These are phyloP conservation scores for Cladopsammia gracilis DNA, from an alignment of 64 coral and sea anemone species.

Conservation along the genomic window DNA sequence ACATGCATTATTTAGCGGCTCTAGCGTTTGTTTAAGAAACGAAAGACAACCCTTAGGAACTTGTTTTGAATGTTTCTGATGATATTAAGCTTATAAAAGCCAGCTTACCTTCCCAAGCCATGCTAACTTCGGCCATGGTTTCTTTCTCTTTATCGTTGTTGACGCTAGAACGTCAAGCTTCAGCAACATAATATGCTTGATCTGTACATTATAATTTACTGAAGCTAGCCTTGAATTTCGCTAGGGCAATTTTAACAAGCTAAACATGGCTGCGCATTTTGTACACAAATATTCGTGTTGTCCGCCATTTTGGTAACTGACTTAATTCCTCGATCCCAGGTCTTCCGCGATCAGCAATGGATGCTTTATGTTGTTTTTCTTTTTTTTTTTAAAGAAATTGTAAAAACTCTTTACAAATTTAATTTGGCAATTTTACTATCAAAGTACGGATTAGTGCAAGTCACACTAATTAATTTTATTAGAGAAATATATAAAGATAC, in stretches of 20 bases:
- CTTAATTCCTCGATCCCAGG: neutral
- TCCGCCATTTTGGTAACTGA: constrained; percentile 45
- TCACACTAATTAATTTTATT: no score
- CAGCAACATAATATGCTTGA: constrained; percentile 74
- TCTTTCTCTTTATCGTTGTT: constrained; percentile 96
- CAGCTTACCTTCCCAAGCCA: constrained; percentile 93
- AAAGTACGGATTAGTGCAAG: no score
- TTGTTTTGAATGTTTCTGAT: no score
- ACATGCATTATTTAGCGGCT: neutral
- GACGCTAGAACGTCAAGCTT: constrained; percentile 80
- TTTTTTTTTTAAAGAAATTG: no score
- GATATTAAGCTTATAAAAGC: no score
- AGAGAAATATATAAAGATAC: neutral
- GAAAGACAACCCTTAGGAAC: neutral
- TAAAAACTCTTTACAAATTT: neutral
- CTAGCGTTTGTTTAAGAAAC: neutral
- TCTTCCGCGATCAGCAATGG: neutral
- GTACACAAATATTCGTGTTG: constrained; percentile 40
- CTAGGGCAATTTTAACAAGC: neutral
- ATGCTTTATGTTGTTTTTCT: neutral
- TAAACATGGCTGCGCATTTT: neutral
- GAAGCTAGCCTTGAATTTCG: neutral
- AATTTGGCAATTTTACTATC: no score
- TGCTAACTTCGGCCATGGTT: constrained; percentile 90
- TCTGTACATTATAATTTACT: neutral